Conservation (phyloP, 2,113 vertebrate species). For the Hypomesus transpacificus region DNA sequence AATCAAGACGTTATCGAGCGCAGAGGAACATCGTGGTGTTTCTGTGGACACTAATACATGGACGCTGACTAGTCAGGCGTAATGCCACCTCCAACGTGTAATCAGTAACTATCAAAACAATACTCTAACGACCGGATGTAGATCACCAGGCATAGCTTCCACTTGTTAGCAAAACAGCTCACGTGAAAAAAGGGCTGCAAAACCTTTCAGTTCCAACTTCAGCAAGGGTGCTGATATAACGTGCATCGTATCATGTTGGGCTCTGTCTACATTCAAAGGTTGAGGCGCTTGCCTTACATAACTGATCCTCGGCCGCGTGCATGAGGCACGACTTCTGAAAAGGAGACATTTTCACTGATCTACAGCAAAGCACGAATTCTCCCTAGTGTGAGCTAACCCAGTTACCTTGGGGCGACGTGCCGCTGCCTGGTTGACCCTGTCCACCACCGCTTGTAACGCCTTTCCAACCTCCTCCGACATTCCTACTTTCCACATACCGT, state of each 20-base stretch:
- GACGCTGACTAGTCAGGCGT: no score
- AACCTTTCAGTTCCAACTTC: no score
- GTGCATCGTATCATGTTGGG: conserved; percentile 28
- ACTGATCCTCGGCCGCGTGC: conserved; percentile 29
- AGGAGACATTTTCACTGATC: background rate
- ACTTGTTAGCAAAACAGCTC: no score
- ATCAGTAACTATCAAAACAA: no score
- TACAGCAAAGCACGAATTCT: background rate
- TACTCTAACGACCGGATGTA: background rate
- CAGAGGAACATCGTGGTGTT: no score
- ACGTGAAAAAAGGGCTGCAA: background rate
- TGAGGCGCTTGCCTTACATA: conserved; percentile 60
- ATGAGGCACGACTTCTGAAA: background rate
- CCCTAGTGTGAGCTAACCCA: background rate
- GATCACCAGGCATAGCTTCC: no score
- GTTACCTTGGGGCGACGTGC: conserved; percentile 71
- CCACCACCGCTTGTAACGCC: conserved; percentile 71
- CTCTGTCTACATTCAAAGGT: conserved; percentile 51
- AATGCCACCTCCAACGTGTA: no score
- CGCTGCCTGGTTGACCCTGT: conserved; percentile 74
- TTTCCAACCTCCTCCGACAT: conserved; percentile 78
- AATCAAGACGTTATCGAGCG: no score
- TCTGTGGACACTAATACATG: no score
- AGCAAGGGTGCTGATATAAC: background rate
- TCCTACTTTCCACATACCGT: conserved; percentile 71